Base-by-base conservation (phyloP, 1,140 invertebrate genomes). In the Halictus rubicundus region DNA sequence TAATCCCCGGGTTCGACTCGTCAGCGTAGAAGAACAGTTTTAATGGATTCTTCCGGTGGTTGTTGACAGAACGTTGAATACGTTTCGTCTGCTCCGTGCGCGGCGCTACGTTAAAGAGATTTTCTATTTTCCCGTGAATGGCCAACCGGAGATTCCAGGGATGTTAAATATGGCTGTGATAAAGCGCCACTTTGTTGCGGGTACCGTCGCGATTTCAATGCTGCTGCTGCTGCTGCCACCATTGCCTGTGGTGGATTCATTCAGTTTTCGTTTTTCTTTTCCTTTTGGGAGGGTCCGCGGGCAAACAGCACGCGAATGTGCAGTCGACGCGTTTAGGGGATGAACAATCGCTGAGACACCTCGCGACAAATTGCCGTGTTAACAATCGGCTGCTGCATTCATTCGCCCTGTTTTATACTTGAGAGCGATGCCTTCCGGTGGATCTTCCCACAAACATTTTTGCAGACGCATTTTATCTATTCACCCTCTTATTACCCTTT, bases 131-230 rank as follows among this genome's bases (percentile, higher is more conserved):
- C 59, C 23, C 23, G 23, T 16, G 59, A 27, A 27, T 60, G 23
- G 59, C 23, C 23, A 14, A 52, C 49, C 49, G 23, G 54, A n/a
- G 25, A 60, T 60, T 25, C 25, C 59, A 12, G 25, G 10, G 59
- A 60, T 25, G 25, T 27, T 42, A 76, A 80, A 76, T 42, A 73
- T 63, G 42, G 32, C 78, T 54, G 72, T 66, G 68, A 80, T 80
- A 72, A 80, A 65, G 64, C 68, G 68, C 78, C 57, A 46, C 68
- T 76, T 59, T 52, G 64, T 75, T 61, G 49, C 72, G 52, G 64
- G 7, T 37, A 46, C 71, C 57, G 78, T 68, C 46, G 71, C 78
- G 19, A 75, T 68, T 49, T 80, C 54, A 66, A 61, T 61, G 72
- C 9, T 27, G 54, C 23, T 14, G 19, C 27, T 14, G 14, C 42